phyloP scores from a whole-genome alignment of 2,888 invertebrate genomes.

The Apodemia zela region DNA sequence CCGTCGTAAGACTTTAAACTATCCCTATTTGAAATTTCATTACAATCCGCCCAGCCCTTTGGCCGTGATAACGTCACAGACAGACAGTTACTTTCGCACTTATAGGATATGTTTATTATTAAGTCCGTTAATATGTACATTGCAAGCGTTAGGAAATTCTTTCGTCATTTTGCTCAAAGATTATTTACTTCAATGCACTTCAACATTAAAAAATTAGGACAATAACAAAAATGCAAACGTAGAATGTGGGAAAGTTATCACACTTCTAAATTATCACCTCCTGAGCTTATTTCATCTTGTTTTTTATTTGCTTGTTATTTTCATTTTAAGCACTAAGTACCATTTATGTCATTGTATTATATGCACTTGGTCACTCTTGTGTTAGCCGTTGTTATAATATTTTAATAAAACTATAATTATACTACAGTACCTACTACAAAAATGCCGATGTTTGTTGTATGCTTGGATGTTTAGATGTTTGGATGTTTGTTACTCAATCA shows the following conservation, averaged over 20 bases:
- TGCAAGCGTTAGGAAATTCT: too few relatives aligned
- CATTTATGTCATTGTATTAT: not conserved
- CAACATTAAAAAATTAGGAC: too few relatives aligned
- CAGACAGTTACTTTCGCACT: too few relatives aligned
- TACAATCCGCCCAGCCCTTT: too few relatives aligned
- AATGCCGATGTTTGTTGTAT: not conserved
- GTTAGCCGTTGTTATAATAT: not conserved
- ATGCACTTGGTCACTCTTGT: not conserved
- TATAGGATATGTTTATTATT: too few relatives aligned
- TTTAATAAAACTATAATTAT: not conserved
- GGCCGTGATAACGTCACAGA: too few relatives aligned
- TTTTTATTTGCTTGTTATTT: slow-evolving; percentile 13
- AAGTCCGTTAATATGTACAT: too few relatives aligned
- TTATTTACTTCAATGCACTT: too few relatives aligned
- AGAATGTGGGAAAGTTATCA: not conserved
- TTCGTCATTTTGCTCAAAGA: too few relatives aligned
- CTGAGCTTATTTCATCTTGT: slow-evolving; percentile 17
- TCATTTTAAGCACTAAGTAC: slow-evolving; percentile 11
- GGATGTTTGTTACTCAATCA: not conserved
- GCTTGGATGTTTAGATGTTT: not conserved
- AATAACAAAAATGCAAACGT: not conserved
- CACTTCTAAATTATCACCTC: not conserved
- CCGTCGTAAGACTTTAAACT: too few relatives aligned
- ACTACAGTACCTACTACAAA: not conserved
- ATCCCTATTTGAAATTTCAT: too few relatives aligned